Evolutionary conservation across 2,113 vertebrate species (phyloP).

Genomic region (Rhagologus leucostigma): DNA sequence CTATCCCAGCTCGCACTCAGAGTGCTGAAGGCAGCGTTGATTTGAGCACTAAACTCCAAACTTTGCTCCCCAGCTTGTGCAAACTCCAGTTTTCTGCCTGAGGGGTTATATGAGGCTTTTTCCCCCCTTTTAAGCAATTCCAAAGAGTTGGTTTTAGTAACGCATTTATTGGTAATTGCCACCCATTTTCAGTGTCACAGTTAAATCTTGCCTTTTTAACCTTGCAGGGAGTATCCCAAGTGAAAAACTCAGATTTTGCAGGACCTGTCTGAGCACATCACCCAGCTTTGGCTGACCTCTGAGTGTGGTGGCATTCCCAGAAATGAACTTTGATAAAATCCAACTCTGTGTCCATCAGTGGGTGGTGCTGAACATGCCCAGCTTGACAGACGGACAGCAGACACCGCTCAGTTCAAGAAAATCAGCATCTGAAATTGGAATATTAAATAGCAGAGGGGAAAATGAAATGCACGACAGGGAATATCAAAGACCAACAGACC

Average conservation of each 20-base stretch:
- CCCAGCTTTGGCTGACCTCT: neutral
- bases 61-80: neutral
- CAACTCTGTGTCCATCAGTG: rapidly evolving
- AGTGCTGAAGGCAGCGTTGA: neutral
- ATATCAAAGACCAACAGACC: neutral
- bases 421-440: neutral
- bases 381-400: neutral
- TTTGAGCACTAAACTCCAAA: neutral
- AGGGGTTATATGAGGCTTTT: neutral
- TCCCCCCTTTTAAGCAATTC: neutral
- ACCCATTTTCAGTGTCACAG: neutral
- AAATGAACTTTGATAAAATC: neutral
- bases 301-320: neutral
- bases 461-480: neutral
- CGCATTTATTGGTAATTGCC: neutral
- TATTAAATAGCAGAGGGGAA: neutral
- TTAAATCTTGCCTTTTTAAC: neutral
- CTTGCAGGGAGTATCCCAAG: neutral
- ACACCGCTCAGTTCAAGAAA: neutral
- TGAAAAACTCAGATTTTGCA: neutral
- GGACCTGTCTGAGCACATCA: neutral
- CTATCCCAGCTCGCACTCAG: neutral
- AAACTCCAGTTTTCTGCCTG: neutral
- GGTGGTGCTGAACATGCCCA: neutral
- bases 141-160: neutral